Base-by-base conservation (phyloP, 2,888 invertebrate species). In the Melanophora roralis region DNA sequence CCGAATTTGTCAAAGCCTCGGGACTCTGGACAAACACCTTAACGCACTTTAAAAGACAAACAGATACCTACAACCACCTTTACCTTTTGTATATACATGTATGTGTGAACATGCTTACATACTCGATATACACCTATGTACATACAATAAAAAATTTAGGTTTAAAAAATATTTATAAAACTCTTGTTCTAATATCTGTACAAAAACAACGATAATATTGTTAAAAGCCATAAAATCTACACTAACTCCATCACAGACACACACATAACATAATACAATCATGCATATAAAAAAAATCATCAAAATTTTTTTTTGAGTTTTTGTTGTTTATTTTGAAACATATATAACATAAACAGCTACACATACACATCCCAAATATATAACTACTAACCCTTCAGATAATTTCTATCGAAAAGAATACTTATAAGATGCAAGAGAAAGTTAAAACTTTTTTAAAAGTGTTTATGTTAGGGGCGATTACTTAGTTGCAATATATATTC, bases 141-240 rank as follows among this genome's bases (percentile, higher is more conserved):
- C 47, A 73, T 74, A 53, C 69, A 62, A 43, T 47, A 43, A 45
- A 45, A 55, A 64, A 68, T 79, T 78, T 75, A 53, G 45, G 36
- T 68, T 62, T 76, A 76, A 67, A 51, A 72, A 75, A 67, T 57
- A 75, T 75, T 80, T 65, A 68, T 43, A 57, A 55, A 49, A 32
- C 32, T 65, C 32, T 71, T 23, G 27, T 51, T 59, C 4, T n/a
- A 19, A 45, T 23, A 21, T 40, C 2, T n/a, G 21, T 11, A 36
- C 2, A 23, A 1, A 3, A 34, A 32, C 11, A 27, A 43, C 38
- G 16, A 47, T 27, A 27, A 69, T 59, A 36, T 59, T 72, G 53
- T 57, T 73, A 36, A 45, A 57, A 16, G 23, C 55, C 21, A 57
- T 57, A 57, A 57, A 62, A 64, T 12, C 36, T 57, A 57, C 45